These are phyloP conservation scores for Gari tellinella DNA, from an alignment of 2,888 invertebrate genomes.

Conservation along the genomic window DNA sequence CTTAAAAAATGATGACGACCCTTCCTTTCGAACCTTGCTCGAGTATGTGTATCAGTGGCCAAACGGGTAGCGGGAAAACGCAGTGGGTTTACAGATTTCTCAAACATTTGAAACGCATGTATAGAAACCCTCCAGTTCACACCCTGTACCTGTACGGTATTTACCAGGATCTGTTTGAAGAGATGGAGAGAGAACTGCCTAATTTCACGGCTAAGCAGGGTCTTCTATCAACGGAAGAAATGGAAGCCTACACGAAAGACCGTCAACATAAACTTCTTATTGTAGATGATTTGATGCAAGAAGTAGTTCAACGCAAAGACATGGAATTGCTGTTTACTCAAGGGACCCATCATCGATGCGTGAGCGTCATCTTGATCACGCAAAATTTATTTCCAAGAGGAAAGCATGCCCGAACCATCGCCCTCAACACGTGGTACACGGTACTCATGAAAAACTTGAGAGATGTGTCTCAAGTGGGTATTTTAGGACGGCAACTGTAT, in stretches of 20 bases:
- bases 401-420: constrained; percentile 32
- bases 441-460: constrained; percentile 21
- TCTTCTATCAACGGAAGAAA: constrained; percentile 12
- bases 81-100: constrained; percentile 43
- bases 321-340: constrained; percentile 37
- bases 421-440: constrained; percentile 33
- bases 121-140: constrained; percentile 33
- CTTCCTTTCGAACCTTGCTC: constrained; percentile 47
- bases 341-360: constrained; percentile 30
- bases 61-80: constrained; percentile 47
- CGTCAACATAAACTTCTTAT: constrained; percentile 22
- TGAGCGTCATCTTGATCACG: constrained; percentile 11
- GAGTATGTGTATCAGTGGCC: constrained; percentile 47
- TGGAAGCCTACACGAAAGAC: constrained; percentile 33
- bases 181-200: constrained; percentile 33
- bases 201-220: constrained; percentile 26
- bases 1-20: constrained; percentile 27
- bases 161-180: constrained; percentile 37
- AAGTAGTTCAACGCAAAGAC: constrained; percentile 17
- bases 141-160: constrained; percentile 41
- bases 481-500: constrained; percentile 8
- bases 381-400: constrained; percentile 18
- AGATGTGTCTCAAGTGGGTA: constrained; percentile 13
- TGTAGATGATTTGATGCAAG: constrained; percentile 38
- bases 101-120: constrained; percentile 27